Base-by-base conservation (phyloP, 1,140 invertebrate species). In the Thaumetopoea pityocampa region DNA sequence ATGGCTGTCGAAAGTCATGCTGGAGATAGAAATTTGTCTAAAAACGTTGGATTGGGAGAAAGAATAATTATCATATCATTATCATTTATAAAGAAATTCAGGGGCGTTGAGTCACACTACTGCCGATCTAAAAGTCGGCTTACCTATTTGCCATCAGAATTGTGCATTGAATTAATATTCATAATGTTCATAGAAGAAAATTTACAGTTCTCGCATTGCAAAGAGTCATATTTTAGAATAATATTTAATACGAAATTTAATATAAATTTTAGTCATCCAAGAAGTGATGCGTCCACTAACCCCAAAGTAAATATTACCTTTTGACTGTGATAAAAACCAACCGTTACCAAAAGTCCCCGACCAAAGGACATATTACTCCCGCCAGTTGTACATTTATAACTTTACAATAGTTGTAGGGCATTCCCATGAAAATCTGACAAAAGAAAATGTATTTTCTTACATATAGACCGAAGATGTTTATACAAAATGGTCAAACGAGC, bases 401-500 rank as follows among this genome's bases (percentile, higher is more conserved):
- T 54, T 64, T 28, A 43, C 52, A 8, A 20, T 47, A 18, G 27
- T 22, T 29, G 34, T 26, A 33, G 42, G 26, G 20, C 15, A 11
- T 33, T 62, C 26, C 7, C 20, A 6, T 37, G 41, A 7, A 4
- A 22, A 12, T 34, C 38, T 26, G 51, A 51, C 37, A 5, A 26
- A 26, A 26, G 9, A 26, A 27, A 24, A n/a, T 50, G 9, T 9
- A 26, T 26, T 26, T 10, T 26, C 23, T 19, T 51, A 56, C 15
- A 34, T 30, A 12, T 60, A 37, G 52, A 20, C n/a, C n/a, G 48
- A 58, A 23, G 20, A 33, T 15, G 17, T 41, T 42, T 2, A 5
- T 23, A 5, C 4, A 7, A 53, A 53, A 35, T 30, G 47, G 1
- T 40, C 53, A n/a, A 57, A 44, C 36, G 16, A 51, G 41, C 54